Conservation (phyloP, 2,113 vertebrate genomes). For the Embiotoca jacksoni region DNA sequence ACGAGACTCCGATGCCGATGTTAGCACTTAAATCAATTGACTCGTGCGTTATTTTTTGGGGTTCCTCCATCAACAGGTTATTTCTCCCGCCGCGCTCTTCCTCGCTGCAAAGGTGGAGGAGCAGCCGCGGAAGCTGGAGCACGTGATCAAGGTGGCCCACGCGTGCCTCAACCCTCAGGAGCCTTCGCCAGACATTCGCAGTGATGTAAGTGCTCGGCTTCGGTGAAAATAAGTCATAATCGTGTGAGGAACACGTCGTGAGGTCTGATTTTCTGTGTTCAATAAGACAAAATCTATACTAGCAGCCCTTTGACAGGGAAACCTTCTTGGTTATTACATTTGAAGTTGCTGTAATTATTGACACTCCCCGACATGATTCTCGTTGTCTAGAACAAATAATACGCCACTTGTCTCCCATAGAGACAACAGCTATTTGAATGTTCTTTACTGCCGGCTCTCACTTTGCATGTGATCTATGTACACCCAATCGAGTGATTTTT, state of each 20-base stretch:
- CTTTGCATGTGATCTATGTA: constrained; percentile 1
- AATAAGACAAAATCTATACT: not conserved
- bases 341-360: no score
- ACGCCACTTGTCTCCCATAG: no score
- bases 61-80: constrained; percentile 79
- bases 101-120: constrained; percentile 97
- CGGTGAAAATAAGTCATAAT: not conserved
- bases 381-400: no score
- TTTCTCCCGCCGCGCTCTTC: constrained; percentile 94
- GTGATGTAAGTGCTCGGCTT: constrained; percentile 86
- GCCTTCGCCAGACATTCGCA: constrained; percentile 91
- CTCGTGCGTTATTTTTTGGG: not conserved
- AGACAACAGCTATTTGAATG: not conserved
- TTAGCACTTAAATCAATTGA: rapidly evolving
- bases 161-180: constrained; percentile 94
- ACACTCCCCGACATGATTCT: no score
- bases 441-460: not conserved
- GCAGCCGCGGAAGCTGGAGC: constrained; percentile 95
- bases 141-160: constrained; percentile 96
- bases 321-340: not conserved
- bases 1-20: not conserved
- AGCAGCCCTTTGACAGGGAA: not conserved
- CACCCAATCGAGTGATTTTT: not conserved
- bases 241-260: not conserved
- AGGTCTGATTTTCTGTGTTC: not conserved